These are phyloP conservation scores for Polypedilum vanderplanki DNA, from an alignment of 1,140 invertebrate species.

Conservation along the genomic window DNA sequence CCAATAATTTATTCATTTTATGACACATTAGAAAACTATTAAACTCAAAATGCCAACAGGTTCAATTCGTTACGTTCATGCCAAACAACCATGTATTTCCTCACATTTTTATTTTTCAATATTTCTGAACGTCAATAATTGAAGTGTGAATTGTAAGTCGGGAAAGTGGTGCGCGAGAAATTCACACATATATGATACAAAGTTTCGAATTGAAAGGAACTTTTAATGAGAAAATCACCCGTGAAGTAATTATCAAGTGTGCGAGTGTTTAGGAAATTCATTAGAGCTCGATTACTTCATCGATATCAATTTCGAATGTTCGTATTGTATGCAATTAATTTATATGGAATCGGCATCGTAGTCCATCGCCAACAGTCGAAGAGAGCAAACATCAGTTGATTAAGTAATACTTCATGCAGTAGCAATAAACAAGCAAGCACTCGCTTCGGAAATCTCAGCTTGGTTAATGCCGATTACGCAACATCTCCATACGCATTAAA, in stretches of 20 bases:
- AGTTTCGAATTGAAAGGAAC: background rate
- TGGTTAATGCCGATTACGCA: no score
- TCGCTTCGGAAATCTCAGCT: no score
- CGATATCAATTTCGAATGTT: background rate
- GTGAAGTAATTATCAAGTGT: background rate
- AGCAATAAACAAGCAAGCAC: background rate
- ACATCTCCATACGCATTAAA: background rate
- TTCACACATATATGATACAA: no score
- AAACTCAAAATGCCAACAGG: constrained; percentile 5
- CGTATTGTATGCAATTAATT: constrained; percentile 9
- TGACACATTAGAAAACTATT: background rate
- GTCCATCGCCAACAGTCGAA: background rate
- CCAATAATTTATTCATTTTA: no score
- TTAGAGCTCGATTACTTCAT: background rate
- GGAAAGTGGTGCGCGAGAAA: no score
- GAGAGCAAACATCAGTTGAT: background rate
- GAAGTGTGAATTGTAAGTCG: background rate
- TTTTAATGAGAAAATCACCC: background rate
- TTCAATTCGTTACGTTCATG: constrained; percentile 7
- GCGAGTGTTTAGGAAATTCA: background rate
- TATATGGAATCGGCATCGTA: background rate
- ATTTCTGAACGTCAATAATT: background rate
- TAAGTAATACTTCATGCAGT: background rate
- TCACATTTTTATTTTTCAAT: no score
- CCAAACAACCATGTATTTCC: background rate